These are phyloP conservation scores for Halotydeus destructor DNA, from an alignment of 1,140 invertebrate species.

Conservation along the genomic window DNA sequence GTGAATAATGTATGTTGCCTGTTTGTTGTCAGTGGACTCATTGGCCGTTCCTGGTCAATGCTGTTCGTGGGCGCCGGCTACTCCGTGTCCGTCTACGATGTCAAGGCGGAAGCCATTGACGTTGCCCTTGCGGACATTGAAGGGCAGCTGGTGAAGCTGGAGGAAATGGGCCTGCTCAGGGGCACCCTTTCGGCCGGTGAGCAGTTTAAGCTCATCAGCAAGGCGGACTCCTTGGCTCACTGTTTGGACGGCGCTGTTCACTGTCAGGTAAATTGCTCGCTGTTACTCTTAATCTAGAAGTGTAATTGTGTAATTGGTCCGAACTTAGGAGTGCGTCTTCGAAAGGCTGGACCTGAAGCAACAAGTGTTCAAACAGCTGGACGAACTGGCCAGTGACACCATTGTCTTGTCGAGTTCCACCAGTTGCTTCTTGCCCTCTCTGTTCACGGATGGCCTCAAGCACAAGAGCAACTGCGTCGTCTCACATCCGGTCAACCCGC, in stretches of 20 bases:
- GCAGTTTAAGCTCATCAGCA: constrained; percentile 48
- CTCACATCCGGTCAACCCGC: constrained; percentile 87
- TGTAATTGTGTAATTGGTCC: constrained; percentile 24
- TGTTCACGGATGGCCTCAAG: constrained; percentile 51
- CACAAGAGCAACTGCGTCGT: constrained; percentile 51
- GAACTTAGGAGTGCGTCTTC: constrained; percentile 77
- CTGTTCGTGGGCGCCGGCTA: constrained; percentile 79
- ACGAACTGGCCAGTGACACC: constrained; percentile 39
- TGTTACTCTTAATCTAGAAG: background rate
- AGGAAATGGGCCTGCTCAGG: constrained; percentile 44
- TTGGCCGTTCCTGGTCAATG: constrained; percentile 87
- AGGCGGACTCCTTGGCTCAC: constrained; percentile 17
- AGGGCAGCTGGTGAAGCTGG: constrained; percentile 43
- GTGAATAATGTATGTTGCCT: background rate
- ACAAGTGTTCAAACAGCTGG: constrained; percentile 52
- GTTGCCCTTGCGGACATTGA: constrained; percentile 43
- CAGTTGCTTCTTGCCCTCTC: constrained; percentile 64
- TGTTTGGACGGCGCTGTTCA: constrained; percentile 2
- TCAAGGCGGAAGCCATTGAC: constrained; percentile 45
- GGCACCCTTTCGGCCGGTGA: constrained; percentile 46
- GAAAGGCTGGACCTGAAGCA: constrained; percentile 65
- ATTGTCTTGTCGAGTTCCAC: constrained; percentile 58
- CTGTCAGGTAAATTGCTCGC: constrained; percentile 11
- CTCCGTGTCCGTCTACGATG: constrained; percentile 60
- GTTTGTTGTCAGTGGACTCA: constrained; percentile 48